These are phyloP conservation scores for Vulpes lagopus DNA, from an alignment of 2,113 vertebrate species.

Conservation along the genomic window DNA sequence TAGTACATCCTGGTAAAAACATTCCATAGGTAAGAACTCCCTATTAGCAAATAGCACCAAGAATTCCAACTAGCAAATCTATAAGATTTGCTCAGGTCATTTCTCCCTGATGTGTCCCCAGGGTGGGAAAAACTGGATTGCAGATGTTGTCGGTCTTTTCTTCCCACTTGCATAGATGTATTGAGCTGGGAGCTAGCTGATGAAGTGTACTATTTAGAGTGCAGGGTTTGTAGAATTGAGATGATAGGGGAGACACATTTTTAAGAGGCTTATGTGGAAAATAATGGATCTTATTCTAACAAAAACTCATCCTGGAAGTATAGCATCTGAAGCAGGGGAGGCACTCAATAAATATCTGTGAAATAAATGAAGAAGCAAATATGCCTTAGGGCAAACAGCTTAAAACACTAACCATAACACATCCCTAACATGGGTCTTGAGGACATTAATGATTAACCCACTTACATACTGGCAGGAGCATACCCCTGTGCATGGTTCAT, in stretches of 20 bases:
- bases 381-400: neutral
- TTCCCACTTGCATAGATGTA: neutral
- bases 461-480: neutral
- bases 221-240: neutral
- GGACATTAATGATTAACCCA: neutral
- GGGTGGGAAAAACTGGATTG: neutral
- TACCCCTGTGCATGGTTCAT: neutral
- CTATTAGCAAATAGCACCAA: neutral
- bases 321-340: neutral
- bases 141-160: neutral
- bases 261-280: neutral
- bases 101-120: neutral
- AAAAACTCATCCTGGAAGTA: slow-evolving; percentile 12
- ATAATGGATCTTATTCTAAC: neutral
- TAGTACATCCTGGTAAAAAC: neutral
- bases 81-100: neutral
- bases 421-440: neutral
- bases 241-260: neutral
- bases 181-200: neutral
- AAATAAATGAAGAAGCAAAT: slow-evolving; percentile 37
- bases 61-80: neutral
- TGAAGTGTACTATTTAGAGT: neutral
- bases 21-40: neutral
- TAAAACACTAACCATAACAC: neutral
- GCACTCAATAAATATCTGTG: neutral